Evolutionary conservation across 2,888 invertebrate species (phyloP), one percentile per base, ranked within the genome.

Genomic region (Scelioninae gen. 1): DNA sequence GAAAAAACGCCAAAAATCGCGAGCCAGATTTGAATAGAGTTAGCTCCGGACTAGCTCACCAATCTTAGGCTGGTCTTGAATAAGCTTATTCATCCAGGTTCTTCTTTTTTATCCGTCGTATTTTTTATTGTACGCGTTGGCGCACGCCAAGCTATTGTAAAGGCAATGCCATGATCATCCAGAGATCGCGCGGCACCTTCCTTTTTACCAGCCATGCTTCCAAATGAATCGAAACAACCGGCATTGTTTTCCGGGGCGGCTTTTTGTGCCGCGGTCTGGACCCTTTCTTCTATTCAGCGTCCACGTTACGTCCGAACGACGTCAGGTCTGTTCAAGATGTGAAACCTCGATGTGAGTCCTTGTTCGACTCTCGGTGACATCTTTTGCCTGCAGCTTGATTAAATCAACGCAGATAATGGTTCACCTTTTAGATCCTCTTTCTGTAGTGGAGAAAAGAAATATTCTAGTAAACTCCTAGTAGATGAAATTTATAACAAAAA

Each of bases 81-180:
- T 77, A 60, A 69, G 55, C 75, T 80, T 72, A 80, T 83, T 83
- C 79, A 83, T 53, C 32, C 16, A n/a, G 8, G 15, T 15, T 13
- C 15, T 53, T 53, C 53, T 53, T 45, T n/a, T 7, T 63, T 53
- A 49, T 32, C 47, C 15, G 10, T 56, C 69, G 31, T 6, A 45
- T 47, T 66, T 74, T 75, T 76, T 31, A 38, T 75, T 79, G 32
- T 60, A 72, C 53, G 69, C 72, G 76, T 75, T 83, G 83, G 83
- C 83, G 79, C 83, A 76, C 79, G 83, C 83, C 79, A 83, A 66
- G 71, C 72, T 58, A 79, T 83, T 83, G 78, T 83, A 9, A 13
- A 40, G 32, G 43, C 51, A 66, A 65, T 51, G 53, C 53, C 60
- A 60, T 60, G 60, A 71, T 71, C 71, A n/a, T 71, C 31, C 60